Conservation (phyloP, 2,888 invertebrate species). For the Troides aeacus region DNA sequence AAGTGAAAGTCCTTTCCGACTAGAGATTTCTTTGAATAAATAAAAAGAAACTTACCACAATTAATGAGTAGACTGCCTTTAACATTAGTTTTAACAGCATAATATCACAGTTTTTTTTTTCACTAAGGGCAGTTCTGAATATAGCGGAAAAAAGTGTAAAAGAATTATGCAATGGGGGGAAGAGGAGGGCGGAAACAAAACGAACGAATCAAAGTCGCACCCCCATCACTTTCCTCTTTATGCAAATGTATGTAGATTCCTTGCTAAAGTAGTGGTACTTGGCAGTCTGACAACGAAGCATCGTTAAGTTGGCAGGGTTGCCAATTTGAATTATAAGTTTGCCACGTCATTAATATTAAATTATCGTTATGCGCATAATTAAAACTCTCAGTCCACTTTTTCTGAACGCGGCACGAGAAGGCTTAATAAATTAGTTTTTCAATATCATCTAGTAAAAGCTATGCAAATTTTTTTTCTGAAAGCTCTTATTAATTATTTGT, state of each 20-base stretch:
- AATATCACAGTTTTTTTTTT: background rate
- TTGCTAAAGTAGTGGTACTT: slow-evolving; percentile 33
- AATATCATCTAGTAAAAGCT: background rate
- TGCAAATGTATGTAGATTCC: slow-evolving; percentile 65
- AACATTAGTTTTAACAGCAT: background rate
- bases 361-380: slow-evolving; percentile 25
- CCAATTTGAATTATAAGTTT: slow-evolving; percentile 28
- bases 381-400: slow-evolving; percentile 15
- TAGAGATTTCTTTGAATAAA: too few species aligned
- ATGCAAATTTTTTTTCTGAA: background rate
- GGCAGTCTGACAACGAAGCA: slow-evolving; percentile 35
- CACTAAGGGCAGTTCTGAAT: background rate
- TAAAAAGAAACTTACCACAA: too few species aligned
- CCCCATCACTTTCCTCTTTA: slow-evolving; percentile 45
- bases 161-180: slow-evolving; percentile 14
- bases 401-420: background rate
- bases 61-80: background rate
- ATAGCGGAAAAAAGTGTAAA: slow-evolving; percentile 7
- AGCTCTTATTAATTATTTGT: background rate
- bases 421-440: slow-evolving; percentile 2
- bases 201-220: slow-evolving; percentile 41
- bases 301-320: slow-evolving; percentile 35
- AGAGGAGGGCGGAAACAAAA: slow-evolving; percentile 13
- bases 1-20: too few species aligned
- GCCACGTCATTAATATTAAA: slow-evolving; percentile 27